A percentile compares a stretch with the other conserved stretches of the same genome.
Evolutionary conservation across 2,888 invertebrate genomes (phyloP).

Genomic region (Chymomyza procnemis): DNA sequence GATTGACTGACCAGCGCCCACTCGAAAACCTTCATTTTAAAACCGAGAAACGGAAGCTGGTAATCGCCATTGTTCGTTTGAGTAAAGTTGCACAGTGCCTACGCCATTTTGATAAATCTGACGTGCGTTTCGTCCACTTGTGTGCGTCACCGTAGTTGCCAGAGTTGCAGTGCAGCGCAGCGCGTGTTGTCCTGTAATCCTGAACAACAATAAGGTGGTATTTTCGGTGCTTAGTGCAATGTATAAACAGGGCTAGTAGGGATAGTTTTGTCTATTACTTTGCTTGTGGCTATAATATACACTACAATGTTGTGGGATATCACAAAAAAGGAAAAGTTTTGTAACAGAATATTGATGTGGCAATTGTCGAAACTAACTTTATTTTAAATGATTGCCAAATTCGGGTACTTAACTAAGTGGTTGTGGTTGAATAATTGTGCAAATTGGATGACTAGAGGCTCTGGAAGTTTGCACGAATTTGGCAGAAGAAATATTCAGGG

Average conservation of each 20-base stretch:
- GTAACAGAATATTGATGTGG: not conserved
- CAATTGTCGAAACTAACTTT: not conserved
- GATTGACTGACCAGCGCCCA: not conserved
- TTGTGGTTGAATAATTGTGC: no score
- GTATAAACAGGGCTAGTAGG: not conserved
- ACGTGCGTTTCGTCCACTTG: not conserved
- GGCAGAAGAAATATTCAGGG: no score
- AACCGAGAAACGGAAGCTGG: not conserved
- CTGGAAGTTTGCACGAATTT: no score
- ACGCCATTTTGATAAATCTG: not conserved
- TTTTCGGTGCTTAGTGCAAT: slow-evolving; percentile 6
- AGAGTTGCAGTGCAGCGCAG: not conserved
- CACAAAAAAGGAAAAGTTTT: not conserved
- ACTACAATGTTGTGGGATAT: no score
- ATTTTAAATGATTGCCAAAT: no score
- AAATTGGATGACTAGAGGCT: no score
- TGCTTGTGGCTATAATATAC: no score
- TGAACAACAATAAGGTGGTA: slow-evolving; percentile 1
- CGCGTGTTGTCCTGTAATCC: slow-evolving; percentile 36
- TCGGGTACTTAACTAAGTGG: no score
- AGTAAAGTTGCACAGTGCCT: not conserved
- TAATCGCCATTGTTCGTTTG: not conserved
- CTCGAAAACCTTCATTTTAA: not conserved
- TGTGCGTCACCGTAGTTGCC: not conserved
- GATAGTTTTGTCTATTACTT: no score